These are phyloP conservation scores for Dynastes hyllus DNA, from an alignment of 2,888 invertebrate genomes.

Conservation along the genomic window DNA sequence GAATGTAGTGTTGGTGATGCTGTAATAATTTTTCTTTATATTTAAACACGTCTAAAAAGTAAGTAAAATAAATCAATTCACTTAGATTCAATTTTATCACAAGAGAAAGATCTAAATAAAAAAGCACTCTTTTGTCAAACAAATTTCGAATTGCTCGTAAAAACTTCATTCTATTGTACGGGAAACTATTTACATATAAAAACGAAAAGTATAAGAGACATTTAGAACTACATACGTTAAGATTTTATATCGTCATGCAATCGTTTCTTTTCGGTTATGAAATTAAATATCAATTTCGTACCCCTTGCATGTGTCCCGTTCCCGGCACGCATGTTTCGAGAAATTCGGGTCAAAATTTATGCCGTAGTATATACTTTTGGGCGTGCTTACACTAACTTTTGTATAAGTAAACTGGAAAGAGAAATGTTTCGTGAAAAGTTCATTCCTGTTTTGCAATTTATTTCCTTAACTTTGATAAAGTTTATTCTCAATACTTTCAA, in stretches of 20 bases:
- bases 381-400: too few relatives aligned
- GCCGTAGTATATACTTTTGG: not conserved
- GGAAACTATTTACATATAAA: not conserved
- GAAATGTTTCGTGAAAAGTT: too few relatives aligned
- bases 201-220: constrained; percentile 1
- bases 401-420: too few relatives aligned
- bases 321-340: not conserved
- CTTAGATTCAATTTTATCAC: not conserved
- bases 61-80: not conserved
- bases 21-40: not conserved
- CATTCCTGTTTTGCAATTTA: too few relatives aligned
- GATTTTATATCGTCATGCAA: constrained; percentile 10
- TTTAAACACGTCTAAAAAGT: not conserved
- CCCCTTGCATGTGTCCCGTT: not conserved
- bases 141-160: constrained; percentile 2
- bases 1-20: not conserved
- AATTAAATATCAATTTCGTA: constrained; percentile 42
- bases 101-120: too few relatives aligned
- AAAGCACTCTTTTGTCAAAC: not conserved
- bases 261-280: constrained; percentile 8
- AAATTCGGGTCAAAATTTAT: constrained; percentile 4
- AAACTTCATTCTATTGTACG: not conserved
- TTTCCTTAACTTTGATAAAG: too few relatives aligned
- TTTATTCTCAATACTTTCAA: too few relatives aligned
- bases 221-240: not conserved